phyloP scores from a whole-genome alignment of 2,888 invertebrate species.

The Eristalinus sepulchralis region DNA sequence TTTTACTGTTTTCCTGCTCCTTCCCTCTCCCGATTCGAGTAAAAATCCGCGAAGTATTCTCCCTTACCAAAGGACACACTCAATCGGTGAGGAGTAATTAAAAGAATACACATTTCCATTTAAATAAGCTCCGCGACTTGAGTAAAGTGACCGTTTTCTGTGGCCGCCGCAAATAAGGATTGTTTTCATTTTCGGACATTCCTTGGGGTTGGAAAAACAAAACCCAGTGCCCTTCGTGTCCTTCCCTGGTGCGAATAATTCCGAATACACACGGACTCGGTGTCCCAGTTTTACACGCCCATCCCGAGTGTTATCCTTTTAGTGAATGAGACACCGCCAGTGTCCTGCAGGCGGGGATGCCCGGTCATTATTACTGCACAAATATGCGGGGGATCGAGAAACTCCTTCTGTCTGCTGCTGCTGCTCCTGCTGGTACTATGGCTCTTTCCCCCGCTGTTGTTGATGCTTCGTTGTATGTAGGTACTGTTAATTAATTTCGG shows the following conservation, averaged over 20 bases:
- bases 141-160: conserved; percentile 28
- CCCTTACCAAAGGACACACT: background rate
- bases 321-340: conserved; percentile 24
- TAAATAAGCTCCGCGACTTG: conserved; percentile 42
- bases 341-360: conserved; percentile 5
- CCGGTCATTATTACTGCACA: conserved; percentile 58
- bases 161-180: conserved; percentile 33
- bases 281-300: conserved; percentile 37
- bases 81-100: conserved; percentile 16
- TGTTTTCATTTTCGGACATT: conserved; percentile 41
- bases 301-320: conserved; percentile 50
- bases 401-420: background rate
- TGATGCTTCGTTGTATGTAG: conserved; percentile 3
- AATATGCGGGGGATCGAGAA: conserved; percentile 36
- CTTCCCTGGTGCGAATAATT: conserved; percentile 7
- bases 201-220: conserved; percentile 28
- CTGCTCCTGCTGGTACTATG: too few species aligned
- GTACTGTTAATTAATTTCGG: conserved; percentile 55
- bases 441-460: too few species aligned
- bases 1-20: too few species aligned
- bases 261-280: background rate
- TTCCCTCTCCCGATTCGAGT: too few species aligned
- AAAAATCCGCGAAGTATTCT: too few species aligned
- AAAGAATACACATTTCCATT: conserved; percentile 46
- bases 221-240: background rate